Base-by-base conservation (phyloP, 2,113 vertebrate genomes). In the Sturnira hondurensis region DNA sequence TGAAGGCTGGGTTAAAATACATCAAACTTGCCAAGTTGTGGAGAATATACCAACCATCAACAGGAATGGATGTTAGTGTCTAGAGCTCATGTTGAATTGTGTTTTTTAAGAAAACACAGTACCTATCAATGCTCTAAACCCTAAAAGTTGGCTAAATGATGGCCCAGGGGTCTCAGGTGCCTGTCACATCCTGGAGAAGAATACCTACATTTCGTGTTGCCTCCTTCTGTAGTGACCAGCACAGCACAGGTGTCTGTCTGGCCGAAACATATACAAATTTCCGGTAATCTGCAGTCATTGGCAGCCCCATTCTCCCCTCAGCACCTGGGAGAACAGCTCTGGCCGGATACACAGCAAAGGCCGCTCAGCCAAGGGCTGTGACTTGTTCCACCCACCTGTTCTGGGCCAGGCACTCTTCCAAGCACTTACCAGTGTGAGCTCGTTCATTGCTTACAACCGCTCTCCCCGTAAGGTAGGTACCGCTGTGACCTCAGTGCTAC, bases 1-100 rank as follows among this genome's bases (percentile, higher is more conserved):
- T 52, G 96, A 98, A 91, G n/a, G 36, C 43, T 92, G 86, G 33
- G 38, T 92, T 97, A 94, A 95, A 96, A 97, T 88, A 84, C 61
- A 94, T 96, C 78, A 96, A 54, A 97, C 56, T 22, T 94, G 95
- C 71, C 71, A 15, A 74, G 38, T 17, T 81, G 77, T 58, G 28
- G 24, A 89, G 22, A 89, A 96, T 95, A 87, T 14, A 94, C 15
- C 56, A 63, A 86, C 89, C 89, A 86, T 73, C 83, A 56, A n/a
- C 22, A 45, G 93, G 61, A 85, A 82, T 31, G 14, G 36, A 83
- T 95, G 65, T 56, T 41, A 74, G 71, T 63, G 73, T 65, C 94
- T 96, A 86, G 36, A 82, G 36, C 82, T 88, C 22, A 76, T 58
- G 24, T 33, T 43, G 71, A 73, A 41, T 33, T 78, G 76, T 58